Conservation (phyloP, 1,140 invertebrate species). For the Platyura marginata region DNA sequence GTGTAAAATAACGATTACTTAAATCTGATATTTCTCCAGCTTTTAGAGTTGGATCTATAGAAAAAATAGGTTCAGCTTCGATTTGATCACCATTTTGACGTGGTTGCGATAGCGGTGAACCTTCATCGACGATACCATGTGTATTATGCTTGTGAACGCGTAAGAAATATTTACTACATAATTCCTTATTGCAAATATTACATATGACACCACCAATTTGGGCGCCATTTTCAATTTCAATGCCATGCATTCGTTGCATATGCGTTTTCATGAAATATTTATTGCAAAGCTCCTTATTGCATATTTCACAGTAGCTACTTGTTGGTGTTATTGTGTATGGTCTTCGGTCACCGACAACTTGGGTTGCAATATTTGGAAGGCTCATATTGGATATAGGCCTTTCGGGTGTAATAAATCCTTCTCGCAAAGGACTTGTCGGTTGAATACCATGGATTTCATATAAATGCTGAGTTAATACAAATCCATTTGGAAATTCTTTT, state of each 20-base stretch:
- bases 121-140: constrained; percentile 77
- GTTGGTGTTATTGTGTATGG: constrained; percentile 37
- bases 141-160: constrained; percentile 95
- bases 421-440: constrained; percentile 14
- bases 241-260: constrained; percentile 98
- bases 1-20: constrained; percentile 42
- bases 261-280: constrained; percentile 99
- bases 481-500: constrained; percentile 31
- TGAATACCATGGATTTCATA: constrained; percentile 29
- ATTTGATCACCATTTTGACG: constrained; percentile 27
- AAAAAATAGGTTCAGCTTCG: constrained; percentile 23
- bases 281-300: constrained; percentile 98
- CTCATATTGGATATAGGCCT: constrained; percentile 10
- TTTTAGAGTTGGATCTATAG: constrained; percentile 22
- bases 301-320: constrained; percentile 93
- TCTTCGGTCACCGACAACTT: constrained; percentile 15
- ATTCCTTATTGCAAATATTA: constrained; percentile 93
- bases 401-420: constrained; percentile 21
- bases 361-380: constrained; percentile 5
- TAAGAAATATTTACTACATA: constrained; percentile 95
- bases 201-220: constrained; percentile 85
- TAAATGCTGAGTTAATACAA: constrained; percentile 36
- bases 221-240: constrained; percentile 81
- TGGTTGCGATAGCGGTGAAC: constrained; percentile 31
- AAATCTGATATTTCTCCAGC: constrained; percentile 30